Base-by-base conservation (phyloP, 2,113 vertebrate genomes). In the Rhea pennata region DNA sequence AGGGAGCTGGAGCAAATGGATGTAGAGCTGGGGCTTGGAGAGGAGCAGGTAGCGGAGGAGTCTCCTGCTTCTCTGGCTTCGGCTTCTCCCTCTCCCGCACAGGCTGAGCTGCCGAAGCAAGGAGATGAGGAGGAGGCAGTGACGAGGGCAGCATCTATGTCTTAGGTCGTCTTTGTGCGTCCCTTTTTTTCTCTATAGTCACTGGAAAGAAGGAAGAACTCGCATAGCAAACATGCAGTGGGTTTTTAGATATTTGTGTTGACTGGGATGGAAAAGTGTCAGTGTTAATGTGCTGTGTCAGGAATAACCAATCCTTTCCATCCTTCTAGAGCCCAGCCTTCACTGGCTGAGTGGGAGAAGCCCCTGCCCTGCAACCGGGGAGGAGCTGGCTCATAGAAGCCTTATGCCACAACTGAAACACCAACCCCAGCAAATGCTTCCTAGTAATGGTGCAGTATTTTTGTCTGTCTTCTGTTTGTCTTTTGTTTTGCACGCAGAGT, bases 1-100 rank as follows among this genome's bases (percentile, higher is more conserved):
- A 99, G 98, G 89, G 99, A 99, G 98, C 98, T 99, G 98, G 99
- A 99, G 95, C 98, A 99, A 96, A 97, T 98, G 93, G 98, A 99
- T 75, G 98, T 98, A 56, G 99, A 98, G 97, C 97, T 98, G 92
- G 98, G 98, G 69, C 95, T 98, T 4, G 70, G 97, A 84, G 96
- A 98, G 90, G 98, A 97, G 96, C 88, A 95, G 89, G 84, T 88
- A 72, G 67, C 72, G 22, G 90, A 64, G 61, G 86, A 97, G 50
- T 85, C 95, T 77, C 90, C 92, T 75, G 93, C 98, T 5, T 67
- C 88, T 88, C 95, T 2, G 0, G 78, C 78, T 92, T 67, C n/a
- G 15, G 17, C 31, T 14, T 20, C 84, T 20, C 66, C 72, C 15
- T 93, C 86, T 85, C 69, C 91, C 21, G 5, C 56, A 1, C 88